A percentile compares a stretch with the other conserved stretches of the same genome.
These are phyloP conservation scores for Lordiphosa stackelbergi DNA, from an alignment of 1,140 invertebrate species.

Conservation along the genomic window DNA sequence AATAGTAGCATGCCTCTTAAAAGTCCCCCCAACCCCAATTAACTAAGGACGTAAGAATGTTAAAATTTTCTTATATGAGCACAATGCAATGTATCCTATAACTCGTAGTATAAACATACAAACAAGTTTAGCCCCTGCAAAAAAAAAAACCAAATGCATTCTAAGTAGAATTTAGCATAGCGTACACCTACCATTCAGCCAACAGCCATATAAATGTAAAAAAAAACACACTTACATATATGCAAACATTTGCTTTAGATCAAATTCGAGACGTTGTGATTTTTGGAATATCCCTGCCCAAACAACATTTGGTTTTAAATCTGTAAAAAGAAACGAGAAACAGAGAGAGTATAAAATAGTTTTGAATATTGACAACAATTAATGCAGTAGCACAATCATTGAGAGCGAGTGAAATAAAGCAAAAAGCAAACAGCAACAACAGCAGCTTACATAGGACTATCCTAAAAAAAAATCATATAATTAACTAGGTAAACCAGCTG, in stretches of 20 bases:
- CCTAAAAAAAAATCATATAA: conserved; percentile 14
- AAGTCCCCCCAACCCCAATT: not conserved
- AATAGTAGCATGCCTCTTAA: conserved; percentile 34
- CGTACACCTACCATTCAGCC: conserved; percentile 31
- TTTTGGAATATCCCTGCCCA: conserved; percentile 33
- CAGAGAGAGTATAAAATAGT: conserved; percentile 12
- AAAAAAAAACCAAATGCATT: too few species aligned
- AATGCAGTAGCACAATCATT: conserved; percentile 69
- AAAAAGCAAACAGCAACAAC: conserved; percentile 11
- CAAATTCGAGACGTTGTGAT: conserved; percentile 62
- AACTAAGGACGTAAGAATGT: conserved; percentile 45
- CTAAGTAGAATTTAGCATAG: conserved; percentile 24
- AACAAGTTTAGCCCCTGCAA: conserved; percentile 7
- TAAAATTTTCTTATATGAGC: conserved; percentile 71
- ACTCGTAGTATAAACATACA: conserved; percentile 63
- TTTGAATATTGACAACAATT: conserved; percentile 36
- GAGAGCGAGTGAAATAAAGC: conserved; percentile 52
- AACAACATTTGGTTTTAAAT: not conserved
- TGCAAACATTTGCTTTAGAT: conserved; percentile 52
- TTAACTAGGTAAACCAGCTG: not conserved
- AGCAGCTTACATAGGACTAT: conserved; percentile 49
- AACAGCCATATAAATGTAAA: conserved; percentile 24
- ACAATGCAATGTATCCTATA: conserved; percentile 76
- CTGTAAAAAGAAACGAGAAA: conserved; percentile 8
- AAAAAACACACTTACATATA: conserved; percentile 17